Evolutionary conservation across 2,113 vertebrate species (phyloP), one percentile per base, ranked within the genome.

Genomic region (Tauraco erythrolophus): DNA sequence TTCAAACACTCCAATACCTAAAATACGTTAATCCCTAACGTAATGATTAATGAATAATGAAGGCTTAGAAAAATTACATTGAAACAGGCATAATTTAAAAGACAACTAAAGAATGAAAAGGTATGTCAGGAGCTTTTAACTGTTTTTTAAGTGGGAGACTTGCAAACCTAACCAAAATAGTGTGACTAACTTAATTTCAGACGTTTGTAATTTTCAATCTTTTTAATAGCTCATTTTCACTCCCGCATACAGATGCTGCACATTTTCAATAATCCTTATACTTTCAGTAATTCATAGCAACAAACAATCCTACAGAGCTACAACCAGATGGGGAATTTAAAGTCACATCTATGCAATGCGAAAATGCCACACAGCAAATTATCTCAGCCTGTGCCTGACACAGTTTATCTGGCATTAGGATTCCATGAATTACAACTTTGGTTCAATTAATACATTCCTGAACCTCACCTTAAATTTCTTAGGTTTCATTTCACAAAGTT

Each of bases 171-270:
- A 93, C 53, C 51, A 69, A 75, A 92, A 53, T 48, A 78, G 58
- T 30, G 60, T 80, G 79, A 94, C 64, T 81, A 92, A 92, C 68
- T 89, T 64, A 11, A 88, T 74, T 91, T 86, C 91, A 95, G 71
- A 70, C 83, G 89, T 77, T 62, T 37, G 9, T 92, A 70, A 70
- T 87, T 88, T 79, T 68, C 45, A 33, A 14, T 66, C 45, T 17
- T 68, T 95, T 75, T 45, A 93, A 76, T 75, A 79, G 81, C 68
- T 88, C 46, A 16, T 84, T 80, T 90, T 80, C 88, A 83, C 62
- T 86, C 93, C 71, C 46, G 90, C 85, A 74, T 53, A 57, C 4
- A 25, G 78, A 91, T 11, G 14, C 66, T 75, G 10, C 41, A 71
- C 22, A 46, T 65, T 30, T 39, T 81, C 30, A 64, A 62, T 45